These are phyloP conservation scores for Rhipidura dahli DNA, from an alignment of 2,113 vertebrate species.

Conservation along the genomic window DNA sequence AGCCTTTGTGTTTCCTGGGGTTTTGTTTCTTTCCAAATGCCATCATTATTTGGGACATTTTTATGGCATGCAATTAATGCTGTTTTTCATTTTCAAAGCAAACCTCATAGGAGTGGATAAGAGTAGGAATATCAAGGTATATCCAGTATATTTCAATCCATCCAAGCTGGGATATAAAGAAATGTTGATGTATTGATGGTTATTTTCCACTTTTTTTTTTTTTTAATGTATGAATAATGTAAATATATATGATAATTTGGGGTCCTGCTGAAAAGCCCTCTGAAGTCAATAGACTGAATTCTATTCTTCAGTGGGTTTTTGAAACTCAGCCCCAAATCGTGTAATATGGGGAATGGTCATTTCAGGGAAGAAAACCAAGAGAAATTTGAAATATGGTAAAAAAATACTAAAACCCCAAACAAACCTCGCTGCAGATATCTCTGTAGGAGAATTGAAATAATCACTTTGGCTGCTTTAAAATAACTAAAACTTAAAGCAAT, in stretches of 20 bases:
- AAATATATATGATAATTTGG: conserved; percentile 41
- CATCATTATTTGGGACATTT: conserved; percentile 5
- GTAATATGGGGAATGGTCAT: neutral
- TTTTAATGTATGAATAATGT: conserved; percentile 44
- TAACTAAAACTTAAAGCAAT: neutral
- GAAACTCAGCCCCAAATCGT: neutral
- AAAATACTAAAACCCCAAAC: neutral
- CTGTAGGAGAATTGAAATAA: neutral
- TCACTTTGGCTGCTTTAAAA: neutral
- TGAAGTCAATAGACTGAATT: neutral
- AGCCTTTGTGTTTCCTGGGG: conserved; percentile 7
- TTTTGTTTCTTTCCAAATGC: conserved; percentile 23
- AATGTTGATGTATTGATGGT: neutral
- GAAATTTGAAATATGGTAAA: neutral
- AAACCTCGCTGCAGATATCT: neutral
- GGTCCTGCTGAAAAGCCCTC: neutral
- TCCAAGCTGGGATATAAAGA: conserved; percentile 60
- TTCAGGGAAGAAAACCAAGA: neutral
- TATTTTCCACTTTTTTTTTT: neutral
- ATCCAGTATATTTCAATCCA: conserved; percentile 10
- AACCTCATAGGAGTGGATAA: conserved; percentile 29
- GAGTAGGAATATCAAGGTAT: conserved; percentile 28
- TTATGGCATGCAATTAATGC: conserved; percentile 21
- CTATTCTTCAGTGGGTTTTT: neutral
- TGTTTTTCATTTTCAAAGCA: conserved; percentile 67